Base-by-base conservation (phyloP, 2,888 invertebrate genomes). In the Cepaea hortensis region DNA sequence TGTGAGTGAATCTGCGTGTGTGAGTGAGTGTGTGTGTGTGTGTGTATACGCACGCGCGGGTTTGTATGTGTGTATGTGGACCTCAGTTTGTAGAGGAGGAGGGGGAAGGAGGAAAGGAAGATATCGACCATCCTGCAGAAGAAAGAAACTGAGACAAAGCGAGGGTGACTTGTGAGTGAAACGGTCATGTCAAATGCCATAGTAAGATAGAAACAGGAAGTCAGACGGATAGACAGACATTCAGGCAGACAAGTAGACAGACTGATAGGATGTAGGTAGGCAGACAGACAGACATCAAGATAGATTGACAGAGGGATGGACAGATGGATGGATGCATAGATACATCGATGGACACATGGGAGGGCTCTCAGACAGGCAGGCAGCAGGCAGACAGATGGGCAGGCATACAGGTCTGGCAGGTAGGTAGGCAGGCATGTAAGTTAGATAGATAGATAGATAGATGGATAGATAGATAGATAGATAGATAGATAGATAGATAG, bases 401-500 rank as follows among this genome's bases (percentile, higher is more conserved):
- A 70, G 70, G n/a, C n/a, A 70, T 15, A 70, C n/a, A 70, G 70
- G n/a, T 70, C n/a, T n/a, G n/a, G n/a, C n/a, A 70, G 70, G n/a
- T 70, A 70, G 70, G n/a, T 70, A 70, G 70, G n/a, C n/a, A 70
- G 70, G n/a, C n/a, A 70, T 15, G n/a, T 70, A n/a, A 70, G 70
- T 20, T 70, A 70, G 70, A 70, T 70, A 70, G 70, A 70, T 70
- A 70, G 70, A n/a, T n/a, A n/a, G n/a, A n/a, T n/a, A n/a, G n/a
- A n/a, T n/a, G n/a, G n/a, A n/a, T n/a, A n/a, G n/a, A 70, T 70
- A 20, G 70, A 70, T 70, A 20, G 70, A 70, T 70, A 20, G 70
- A 70, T 70, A 20, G 70, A 70, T 70, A 20, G 70, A 70, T 70
- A 20, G 70, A 70, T 70, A 20, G 70, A 70, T 70, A 20, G 70